Base-by-base conservation (phyloP, 2,888 invertebrate genomes). In the Kuschelorhynchus macadamiae region DNA sequence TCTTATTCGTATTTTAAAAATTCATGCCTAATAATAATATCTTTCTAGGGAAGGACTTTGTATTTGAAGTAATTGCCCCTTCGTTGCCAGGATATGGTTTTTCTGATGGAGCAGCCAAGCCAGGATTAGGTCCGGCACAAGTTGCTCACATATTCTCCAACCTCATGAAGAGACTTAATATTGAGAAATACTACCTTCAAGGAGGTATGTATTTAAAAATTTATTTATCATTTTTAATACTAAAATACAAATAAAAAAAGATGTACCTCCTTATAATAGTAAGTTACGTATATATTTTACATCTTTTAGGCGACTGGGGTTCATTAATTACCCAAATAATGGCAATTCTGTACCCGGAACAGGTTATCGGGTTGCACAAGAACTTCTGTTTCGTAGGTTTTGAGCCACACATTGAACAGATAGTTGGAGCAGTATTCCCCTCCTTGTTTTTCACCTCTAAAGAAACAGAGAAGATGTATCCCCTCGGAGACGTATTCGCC, bases 231-330 rank as follows among this genome's bases (percentile, higher is more conserved):
- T n/a, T n/a, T n/a, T n/a, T n/a, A n/a, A n/a, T n/a, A n/a, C n/a
- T n/a, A n/a, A n/a, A n/a, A n/a, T n/a, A n/a, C n/a, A n/a, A n/a
- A n/a, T n/a, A n/a, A n/a, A n/a, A n/a, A n/a, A n/a, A n/a, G n/a
- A n/a, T n/a, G n/a, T n/a, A n/a, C n/a, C n/a, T n/a, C n/a, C n/a
- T n/a, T n/a, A n/a, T n/a, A n/a, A n/a, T n/a, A n/a, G n/a, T n/a
- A n/a, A n/a, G n/a, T n/a, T n/a, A n/a, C n/a, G n/a, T n/a, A n/a
- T n/a, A 25, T 25, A 7, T 7, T 25, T 25, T 7, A 25, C 7
- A 25, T 5, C 81, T 81, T 88, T 0, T 92, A 0, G 94, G 95
- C 0, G 95, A 96, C 79, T 95, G 93, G 92, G 96, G 96, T 0
- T 84, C 90, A 0, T 9, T 86, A 0, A 87, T 94, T 36, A 88